Conservation (phyloP, 2,888 invertebrate species). For the Erpobdella octoculata region DNA sequence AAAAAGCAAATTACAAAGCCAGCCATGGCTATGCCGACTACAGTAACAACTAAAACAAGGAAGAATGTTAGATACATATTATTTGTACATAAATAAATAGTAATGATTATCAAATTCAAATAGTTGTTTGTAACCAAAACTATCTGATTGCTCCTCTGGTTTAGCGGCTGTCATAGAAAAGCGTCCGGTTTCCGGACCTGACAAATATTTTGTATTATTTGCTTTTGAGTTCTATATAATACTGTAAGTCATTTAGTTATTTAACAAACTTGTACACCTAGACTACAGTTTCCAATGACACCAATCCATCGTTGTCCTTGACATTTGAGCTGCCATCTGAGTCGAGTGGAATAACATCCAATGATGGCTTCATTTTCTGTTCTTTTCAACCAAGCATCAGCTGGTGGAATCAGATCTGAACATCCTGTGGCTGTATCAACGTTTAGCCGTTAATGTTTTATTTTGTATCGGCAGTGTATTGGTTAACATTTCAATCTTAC, state of each 20-base stretch:
- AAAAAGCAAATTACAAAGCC: conserved; percentile 14
- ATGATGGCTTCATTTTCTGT: conserved; percentile 19
- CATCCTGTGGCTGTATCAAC: conserved; percentile 12
- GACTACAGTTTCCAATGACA: conserved; percentile 24
- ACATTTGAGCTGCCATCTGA: too few species aligned
- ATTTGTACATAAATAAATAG: background rate
- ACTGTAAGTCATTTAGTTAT: background rate
- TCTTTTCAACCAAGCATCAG: conserved; percentile 24
- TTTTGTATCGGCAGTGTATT: too few species aligned
- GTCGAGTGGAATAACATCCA: conserved; percentile 21
- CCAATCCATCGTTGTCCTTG: conserved; percentile 28
- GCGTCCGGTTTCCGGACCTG: background rate
- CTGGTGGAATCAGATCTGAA: conserved; percentile 22
- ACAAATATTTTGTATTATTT: background rate
- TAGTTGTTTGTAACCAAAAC: background rate
- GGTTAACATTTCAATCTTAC: background rate
- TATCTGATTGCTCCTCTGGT: background rate
- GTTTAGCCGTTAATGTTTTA: background rate
- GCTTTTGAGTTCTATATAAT: background rate
- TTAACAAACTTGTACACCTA: background rate
- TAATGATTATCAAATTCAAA: background rate
- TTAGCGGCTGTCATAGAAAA: background rate
- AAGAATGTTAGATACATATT: background rate
- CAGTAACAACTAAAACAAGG: background rate
- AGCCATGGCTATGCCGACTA: conserved; percentile 2